Conservation (phyloP, 1,140 invertebrate genomes). For the Stegodyphus mimosarum region DNA sequence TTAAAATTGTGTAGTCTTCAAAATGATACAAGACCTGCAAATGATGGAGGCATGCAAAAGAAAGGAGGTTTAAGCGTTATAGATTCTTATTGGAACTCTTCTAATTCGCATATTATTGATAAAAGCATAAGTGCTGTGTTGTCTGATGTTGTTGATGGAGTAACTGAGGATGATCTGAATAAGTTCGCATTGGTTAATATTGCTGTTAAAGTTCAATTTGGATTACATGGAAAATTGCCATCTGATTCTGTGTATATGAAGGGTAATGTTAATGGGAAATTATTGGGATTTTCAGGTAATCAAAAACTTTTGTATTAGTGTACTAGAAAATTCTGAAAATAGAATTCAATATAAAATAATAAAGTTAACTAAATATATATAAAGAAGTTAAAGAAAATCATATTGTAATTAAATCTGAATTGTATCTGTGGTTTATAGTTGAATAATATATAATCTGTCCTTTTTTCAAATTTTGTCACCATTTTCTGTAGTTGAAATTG, state of each 20-base stretch:
- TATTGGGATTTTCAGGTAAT: constrained; percentile 51
- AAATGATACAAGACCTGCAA: background rate
- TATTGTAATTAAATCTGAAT: too few species aligned
- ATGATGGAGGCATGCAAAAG: background rate
- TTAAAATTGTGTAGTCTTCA: constrained; percentile 34
- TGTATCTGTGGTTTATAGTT: too few species aligned
- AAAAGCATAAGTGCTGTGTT: constrained; percentile 56
- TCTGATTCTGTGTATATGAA: constrained; percentile 5
- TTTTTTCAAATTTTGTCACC: too few species aligned
- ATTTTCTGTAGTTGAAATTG: too few species aligned
- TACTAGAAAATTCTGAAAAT: background rate
- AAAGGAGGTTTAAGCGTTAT: background rate
- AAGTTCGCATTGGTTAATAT: constrained; percentile 24
- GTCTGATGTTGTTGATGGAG: constrained; percentile 43
- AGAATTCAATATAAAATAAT: too few species aligned
- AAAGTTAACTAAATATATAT: too few species aligned
- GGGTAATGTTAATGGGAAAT: constrained; percentile 37
- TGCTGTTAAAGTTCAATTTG: constrained; percentile 22
- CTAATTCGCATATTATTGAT: constrained; percentile 62
- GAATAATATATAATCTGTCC: too few species aligned
- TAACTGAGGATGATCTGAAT: background rate
- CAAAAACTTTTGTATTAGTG: background rate
- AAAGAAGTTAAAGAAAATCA: too few species aligned
- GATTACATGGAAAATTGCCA: constrained; percentile 24
- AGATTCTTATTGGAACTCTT: constrained; percentile 23